phyloP scores from a whole-genome alignment of 2,113 vertebrate genomes.

The Trematocara macrostoma region DNA sequence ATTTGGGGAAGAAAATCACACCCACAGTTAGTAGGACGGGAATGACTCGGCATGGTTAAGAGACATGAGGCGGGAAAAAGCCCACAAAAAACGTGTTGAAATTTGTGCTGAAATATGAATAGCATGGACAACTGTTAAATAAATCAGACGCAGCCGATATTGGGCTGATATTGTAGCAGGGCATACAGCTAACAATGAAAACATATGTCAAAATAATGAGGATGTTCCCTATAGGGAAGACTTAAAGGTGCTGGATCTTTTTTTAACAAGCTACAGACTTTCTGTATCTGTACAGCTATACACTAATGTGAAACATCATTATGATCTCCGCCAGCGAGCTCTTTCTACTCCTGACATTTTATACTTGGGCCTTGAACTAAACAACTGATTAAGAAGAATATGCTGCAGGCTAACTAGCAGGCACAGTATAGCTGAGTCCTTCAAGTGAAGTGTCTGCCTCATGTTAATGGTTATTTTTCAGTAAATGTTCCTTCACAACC shows the following conservation, averaged over 20 bases:
- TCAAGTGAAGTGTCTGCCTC: background rate
- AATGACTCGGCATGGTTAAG: background rate
- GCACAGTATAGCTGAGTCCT: background rate
- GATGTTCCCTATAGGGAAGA: background rate
- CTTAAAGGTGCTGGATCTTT: background rate
- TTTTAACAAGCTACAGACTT: constrained; percentile 4
- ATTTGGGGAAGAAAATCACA: constrained; percentile 60
- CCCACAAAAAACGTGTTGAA: background rate
- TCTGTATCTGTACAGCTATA: background rate
- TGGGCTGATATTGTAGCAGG: background rate
- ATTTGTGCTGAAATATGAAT: background rate
- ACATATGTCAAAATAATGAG: constrained; percentile 2
- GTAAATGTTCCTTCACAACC: constrained; percentile 13
- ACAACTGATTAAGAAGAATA: background rate
- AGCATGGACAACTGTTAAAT: background rate
- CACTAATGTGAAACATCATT: background rate
- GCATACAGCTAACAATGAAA: background rate
- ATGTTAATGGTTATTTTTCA: constrained; percentile 38
- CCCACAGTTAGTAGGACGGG: constrained; percentile 63
- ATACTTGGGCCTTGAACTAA: background rate
- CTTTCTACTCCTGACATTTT: background rate
- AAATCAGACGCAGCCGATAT: background rate
- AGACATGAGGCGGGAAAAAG: background rate
- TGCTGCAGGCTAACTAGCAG: background rate
- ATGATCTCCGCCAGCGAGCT: background rate